phyloP scores from a whole-genome alignment of 2,113 vertebrate species.

The Corythornis madagascariensis region DNA sequence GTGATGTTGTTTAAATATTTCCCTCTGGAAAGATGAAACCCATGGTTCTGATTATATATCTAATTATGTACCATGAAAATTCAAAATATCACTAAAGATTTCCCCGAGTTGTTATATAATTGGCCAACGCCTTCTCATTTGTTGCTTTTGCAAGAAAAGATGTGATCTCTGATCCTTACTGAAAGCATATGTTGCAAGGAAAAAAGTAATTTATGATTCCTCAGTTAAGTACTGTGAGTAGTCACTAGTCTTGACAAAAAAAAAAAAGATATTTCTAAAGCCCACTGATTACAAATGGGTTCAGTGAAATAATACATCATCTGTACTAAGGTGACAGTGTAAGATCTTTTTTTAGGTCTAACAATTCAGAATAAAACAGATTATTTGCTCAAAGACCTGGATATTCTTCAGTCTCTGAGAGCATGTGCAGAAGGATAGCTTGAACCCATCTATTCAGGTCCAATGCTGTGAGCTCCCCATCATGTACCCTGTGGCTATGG shows the following conservation, averaged over 20 bases:
- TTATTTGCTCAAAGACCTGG: neutral
- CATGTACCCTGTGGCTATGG: accelerated
- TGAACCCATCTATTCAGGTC: neutral
- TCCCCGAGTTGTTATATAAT: neutral
- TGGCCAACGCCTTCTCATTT: neutral
- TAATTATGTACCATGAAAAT: neutral
- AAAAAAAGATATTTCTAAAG: neutral
- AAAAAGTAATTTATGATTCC: neutral
- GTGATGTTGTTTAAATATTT: neutral
- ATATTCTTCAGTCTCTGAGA: conserved; percentile 34
- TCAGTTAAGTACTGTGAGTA: neutral
- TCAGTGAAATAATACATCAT: conserved; percentile 25
- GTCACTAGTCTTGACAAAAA: neutral
- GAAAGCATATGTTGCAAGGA: neutral
- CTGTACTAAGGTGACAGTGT: neutral
- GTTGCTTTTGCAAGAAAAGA: neutral
- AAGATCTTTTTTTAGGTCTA: conserved; percentile 21
- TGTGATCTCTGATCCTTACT: neutral
- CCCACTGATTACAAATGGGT: neutral
- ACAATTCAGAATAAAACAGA: neutral
- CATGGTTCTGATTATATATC: neutral
- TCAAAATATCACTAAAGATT: neutral
- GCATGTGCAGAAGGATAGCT: neutral
- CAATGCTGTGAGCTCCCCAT: accelerated
- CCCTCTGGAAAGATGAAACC: neutral